Evolutionary conservation across 1,140 invertebrate species (phyloP).

Genomic region (Venturia canescens): DNA sequence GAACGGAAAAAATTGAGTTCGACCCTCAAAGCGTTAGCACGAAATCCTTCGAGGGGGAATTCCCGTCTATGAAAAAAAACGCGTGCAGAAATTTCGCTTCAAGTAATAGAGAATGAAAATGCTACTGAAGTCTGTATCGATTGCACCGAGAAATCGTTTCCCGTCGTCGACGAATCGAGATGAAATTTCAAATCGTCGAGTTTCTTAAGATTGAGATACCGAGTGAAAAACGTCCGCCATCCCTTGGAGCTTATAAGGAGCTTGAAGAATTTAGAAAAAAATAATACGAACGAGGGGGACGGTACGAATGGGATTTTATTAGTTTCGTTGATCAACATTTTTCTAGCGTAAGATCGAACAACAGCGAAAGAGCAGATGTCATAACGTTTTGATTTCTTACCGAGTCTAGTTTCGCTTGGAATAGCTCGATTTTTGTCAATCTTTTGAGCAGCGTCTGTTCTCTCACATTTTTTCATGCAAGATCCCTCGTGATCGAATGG

Average conservation of each 20-base stretch:
- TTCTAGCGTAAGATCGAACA: background rate
- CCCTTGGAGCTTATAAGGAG: too few relatives aligned
- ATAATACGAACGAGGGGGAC: background rate
- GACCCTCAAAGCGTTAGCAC: too few relatives aligned
- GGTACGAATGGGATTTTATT: conserved; percentile 10
- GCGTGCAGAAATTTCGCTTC: too few relatives aligned
- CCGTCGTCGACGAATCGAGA: too few relatives aligned
- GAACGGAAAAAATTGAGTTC: too few relatives aligned
- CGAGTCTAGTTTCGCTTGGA: background rate
- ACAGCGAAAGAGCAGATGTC: background rate
- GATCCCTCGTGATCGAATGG: background rate
- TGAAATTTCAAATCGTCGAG: background rate
- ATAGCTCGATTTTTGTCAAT: background rate
- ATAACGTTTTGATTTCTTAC: background rate
- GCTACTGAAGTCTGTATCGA: too few relatives aligned
- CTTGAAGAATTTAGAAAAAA: background rate
- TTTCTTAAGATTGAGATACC: background rate
- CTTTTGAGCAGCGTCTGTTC: background rate
- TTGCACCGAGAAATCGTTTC: too few relatives aligned
- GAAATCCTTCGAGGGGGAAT: too few relatives aligned
- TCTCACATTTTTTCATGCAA: background rate
- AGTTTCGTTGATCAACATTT: background rate
- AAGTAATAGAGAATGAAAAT: too few relatives aligned
- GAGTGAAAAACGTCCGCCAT: background rate
- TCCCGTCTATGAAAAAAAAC: too few relatives aligned